Percentiles rank a stretch among this genome's conserved stretches.
phyloP scores from a whole-genome alignment of 1,140 invertebrate genomes.

The Eufriesea mexicana region DNA sequence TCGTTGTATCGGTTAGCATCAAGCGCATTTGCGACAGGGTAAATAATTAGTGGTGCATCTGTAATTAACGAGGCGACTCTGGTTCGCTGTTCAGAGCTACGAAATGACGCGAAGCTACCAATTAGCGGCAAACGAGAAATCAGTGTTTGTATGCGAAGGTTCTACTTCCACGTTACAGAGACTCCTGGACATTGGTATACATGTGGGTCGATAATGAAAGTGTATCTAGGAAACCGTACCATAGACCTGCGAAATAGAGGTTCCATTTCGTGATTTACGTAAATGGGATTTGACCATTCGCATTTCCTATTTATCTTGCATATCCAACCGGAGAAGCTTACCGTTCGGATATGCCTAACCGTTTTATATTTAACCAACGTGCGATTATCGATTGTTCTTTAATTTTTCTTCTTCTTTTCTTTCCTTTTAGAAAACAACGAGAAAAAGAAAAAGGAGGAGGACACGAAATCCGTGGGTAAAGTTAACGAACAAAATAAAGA shows the following conservation, averaged over 20 bases:
- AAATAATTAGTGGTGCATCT: constrained; percentile 16
- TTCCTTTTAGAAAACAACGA: constrained; percentile 47
- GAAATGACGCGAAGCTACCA: constrained; percentile 20
- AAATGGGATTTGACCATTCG: constrained; percentile 6
- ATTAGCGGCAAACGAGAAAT: constrained; percentile 33
- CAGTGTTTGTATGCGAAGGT: neutral
- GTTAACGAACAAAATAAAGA: constrained; percentile 58
- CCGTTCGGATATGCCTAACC: neutral
- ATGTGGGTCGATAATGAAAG: constrained; percentile 31
- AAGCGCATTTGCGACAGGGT: neutral
- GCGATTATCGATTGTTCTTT: neutral
- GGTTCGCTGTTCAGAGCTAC: neutral
- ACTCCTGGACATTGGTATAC: neutral
- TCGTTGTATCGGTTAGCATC: neutral
- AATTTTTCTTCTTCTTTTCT: neutral
- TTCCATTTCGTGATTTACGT: constrained; percentile 9
- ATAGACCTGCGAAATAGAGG: neutral
- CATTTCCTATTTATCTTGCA: neutral
- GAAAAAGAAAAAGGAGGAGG: constrained; percentile 52
- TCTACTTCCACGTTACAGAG: constrained; percentile 1
- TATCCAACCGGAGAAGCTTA: too few species aligned
- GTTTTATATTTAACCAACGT: neutral
- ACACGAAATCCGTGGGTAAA: constrained; percentile 39
- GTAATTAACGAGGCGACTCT: constrained; percentile 31
- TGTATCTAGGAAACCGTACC: constrained; percentile 34